Conservation (phyloP, 2,888 invertebrate genomes). For the Petrolisthes manimaculis region DNA sequence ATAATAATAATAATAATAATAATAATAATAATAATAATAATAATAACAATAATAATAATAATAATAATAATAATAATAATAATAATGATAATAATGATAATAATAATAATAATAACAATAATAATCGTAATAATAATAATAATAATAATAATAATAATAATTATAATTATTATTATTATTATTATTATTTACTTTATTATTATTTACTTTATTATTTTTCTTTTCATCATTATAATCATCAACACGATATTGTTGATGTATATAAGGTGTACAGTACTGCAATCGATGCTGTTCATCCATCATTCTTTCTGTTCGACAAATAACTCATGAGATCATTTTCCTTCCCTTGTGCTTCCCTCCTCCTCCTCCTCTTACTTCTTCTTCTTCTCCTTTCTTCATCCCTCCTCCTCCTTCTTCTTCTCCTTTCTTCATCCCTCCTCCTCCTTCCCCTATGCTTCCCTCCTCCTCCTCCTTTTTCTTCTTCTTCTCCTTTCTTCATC, state of each 20-base stretch:
- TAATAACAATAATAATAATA: constrained; percentile 19
- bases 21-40: constrained; percentile 8
- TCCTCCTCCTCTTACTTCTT: not conserved
- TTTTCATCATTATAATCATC: not conserved
- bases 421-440: too few relatives aligned
- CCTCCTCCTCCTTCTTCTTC: not conserved
- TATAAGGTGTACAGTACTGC: too few relatives aligned
- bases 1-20: constrained; percentile 16
- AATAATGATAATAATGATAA: not conserved
- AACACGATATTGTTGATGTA: not conserved
- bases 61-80: not conserved
- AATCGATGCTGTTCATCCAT: too few relatives aligned
- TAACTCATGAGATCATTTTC: not conserved
- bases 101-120: not conserved
- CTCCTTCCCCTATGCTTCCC: not conserved
- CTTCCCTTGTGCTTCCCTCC: not conserved
- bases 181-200: too few relatives aligned
- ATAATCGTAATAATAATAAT: not conserved
- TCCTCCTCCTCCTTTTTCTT: not conserved
- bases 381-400: not conserved
- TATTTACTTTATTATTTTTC: not conserved
- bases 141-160: not conserved
- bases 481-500: not conserved
- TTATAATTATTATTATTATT: not conserved
- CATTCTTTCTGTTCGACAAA: not conserved